Evolutionary conservation across 2,113 vertebrate species (phyloP).

Genomic region (Eclectus roratus): DNA sequence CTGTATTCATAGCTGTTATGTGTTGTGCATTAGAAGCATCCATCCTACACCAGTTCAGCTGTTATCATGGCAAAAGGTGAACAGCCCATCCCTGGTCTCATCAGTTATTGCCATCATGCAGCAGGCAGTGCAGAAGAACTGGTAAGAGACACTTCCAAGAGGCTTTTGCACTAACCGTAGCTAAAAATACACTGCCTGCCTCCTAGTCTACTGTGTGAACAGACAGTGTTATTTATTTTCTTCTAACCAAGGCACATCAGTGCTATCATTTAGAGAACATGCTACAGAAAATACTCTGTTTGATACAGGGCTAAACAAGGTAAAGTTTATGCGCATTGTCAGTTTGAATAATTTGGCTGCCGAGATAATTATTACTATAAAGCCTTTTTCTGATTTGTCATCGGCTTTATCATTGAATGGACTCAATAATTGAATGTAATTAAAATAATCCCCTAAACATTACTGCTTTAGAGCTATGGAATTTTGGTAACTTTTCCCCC

Average conservation of each 20-base stretch:
- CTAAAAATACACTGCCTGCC: conserved; percentile 57
- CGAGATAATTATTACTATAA: conserved; percentile 8
- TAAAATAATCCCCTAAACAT: conserved; percentile 26
- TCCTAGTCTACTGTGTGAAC: conserved; percentile 18
- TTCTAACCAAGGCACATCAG: conserved; percentile 19
- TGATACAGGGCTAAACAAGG: conserved; percentile 6
- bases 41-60: conserved; percentile 85
- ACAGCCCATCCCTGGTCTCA: conserved; percentile 85
- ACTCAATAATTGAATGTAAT: conserved; percentile 19
- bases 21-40: conserved; percentile 90
- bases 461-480: conserved; percentile 19
- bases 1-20: conserved; percentile 79
- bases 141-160: conserved; percentile 77
- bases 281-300: not conserved
- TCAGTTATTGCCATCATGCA: conserved; percentile 86
- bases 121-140: conserved; percentile 83
- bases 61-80: conserved; percentile 92
- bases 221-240: conserved; percentile 42
- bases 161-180: conserved; percentile 68
- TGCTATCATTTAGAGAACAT: not conserved
- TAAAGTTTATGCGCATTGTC: not conserved
- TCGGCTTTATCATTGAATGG: conserved; percentile 2
- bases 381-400: conserved; percentile 11
- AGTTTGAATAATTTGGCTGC: conserved; percentile 21
- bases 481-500: not conserved